These are phyloP conservation scores for Daphoenositta chrysoptera DNA, from an alignment of 2,113 vertebrate species.

Conservation along the genomic window DNA sequence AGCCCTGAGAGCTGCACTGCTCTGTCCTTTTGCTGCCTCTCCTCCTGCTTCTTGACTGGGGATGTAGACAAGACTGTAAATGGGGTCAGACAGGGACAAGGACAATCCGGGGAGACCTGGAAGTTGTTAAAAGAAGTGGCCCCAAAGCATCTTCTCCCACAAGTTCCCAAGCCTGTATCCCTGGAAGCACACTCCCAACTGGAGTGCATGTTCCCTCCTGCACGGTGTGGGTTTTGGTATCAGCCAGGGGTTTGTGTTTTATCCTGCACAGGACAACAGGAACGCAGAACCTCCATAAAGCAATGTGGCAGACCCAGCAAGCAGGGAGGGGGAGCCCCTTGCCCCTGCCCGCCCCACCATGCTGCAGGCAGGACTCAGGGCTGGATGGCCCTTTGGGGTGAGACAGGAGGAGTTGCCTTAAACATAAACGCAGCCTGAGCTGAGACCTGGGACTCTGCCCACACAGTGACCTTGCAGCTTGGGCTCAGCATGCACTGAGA, in stretches of 20 bases:
- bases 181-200: not conserved
- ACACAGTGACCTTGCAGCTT: not conserved
- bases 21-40: not conserved
- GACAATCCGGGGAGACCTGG: not conserved
- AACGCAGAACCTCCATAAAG: not conserved
- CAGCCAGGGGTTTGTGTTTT: not conserved
- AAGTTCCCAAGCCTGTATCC: not conserved
- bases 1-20: not conserved
- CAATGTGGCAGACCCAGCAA: not conserved
- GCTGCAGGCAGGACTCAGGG: not conserved
- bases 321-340: not conserved
- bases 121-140: not conserved
- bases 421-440: not conserved
- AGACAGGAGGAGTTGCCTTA: not conserved
- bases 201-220: not conserved
- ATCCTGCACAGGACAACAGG: not conserved
- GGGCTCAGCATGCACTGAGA: not conserved
- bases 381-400: not conserved
- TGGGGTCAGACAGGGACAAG: not conserved
- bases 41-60: not conserved
- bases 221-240: not conserved
- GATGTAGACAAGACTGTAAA: not conserved
- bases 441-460: not conserved
- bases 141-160: not conserved
- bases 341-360: not conserved